Evolutionary conservation across 2,113 vertebrate species (phyloP).

Genomic region (Gnathonemus echidnorhynchus): DNA sequence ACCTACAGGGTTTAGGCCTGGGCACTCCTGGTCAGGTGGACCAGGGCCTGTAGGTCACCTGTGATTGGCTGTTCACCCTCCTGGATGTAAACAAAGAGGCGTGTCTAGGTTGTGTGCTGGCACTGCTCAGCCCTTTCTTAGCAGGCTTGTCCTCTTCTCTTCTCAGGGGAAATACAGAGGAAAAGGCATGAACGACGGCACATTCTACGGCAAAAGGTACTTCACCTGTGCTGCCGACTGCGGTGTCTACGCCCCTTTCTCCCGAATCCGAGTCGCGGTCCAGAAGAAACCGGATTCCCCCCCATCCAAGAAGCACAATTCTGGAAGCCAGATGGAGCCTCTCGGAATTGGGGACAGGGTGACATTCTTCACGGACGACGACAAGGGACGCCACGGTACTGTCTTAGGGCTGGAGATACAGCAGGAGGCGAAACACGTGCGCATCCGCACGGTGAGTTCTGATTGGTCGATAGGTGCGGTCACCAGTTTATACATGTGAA

Average conservation of each 20-base stretch:
- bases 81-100: neutral
- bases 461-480: neutral
- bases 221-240: conserved; percentile 59
- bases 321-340: neutral
- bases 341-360: conserved; percentile 64
- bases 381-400: conserved; percentile 50
- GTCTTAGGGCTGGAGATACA: conserved; percentile 49
- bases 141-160: neutral
- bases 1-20: neutral
- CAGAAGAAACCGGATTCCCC: neutral
- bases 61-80: neutral
- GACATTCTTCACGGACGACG: conserved; percentile 50
- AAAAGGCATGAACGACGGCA: conserved; percentile 50
- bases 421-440: conserved; percentile 21
- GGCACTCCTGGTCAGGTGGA: neutral
- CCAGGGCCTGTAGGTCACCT: neutral
- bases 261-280: conserved; percentile 45
- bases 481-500: neutral
- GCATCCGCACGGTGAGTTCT: conserved; percentile 52
- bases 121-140: neutral
- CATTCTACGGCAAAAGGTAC: rapidly evolving
- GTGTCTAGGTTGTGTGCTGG: neutral
- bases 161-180: conserved; percentile 43
- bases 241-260: conserved; percentile 63
- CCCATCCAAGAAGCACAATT: rapidly evolving